A percentile compares a stretch with the other conserved stretches of the same genome.
These are phyloP conservation scores for Saguinus imperator DNA, from an alignment of 2,113 vertebrate genomes.

Conservation along the genomic window DNA sequence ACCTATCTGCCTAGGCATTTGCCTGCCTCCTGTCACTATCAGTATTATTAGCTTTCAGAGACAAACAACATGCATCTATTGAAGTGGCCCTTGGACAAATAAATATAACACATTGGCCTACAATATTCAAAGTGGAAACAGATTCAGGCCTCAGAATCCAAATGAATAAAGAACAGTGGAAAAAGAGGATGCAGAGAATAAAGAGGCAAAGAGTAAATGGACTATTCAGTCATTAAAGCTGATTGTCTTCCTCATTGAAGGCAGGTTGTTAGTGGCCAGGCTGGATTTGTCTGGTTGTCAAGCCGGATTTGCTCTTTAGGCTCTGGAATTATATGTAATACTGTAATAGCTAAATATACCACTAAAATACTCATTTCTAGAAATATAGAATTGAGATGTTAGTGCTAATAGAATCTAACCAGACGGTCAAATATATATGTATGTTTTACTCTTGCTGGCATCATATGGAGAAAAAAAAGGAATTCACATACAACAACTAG, in stretches of 20 bases:
- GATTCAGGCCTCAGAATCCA: neutral
- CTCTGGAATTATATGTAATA: neutral
- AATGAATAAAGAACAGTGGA: neutral
- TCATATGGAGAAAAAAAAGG: neutral
- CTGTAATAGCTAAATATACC: neutral
- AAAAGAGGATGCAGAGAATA: neutral
- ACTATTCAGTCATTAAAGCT: neutral
- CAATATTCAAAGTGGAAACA: neutral
- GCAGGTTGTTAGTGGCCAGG: neutral
- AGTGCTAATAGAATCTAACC: neutral
- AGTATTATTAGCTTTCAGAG: neutral
- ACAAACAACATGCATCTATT: neutral
- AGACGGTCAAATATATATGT: neutral
- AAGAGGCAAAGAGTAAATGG: neutral
- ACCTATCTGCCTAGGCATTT: no score
- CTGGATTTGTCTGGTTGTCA: neutral
- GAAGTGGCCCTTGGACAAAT: neutral
- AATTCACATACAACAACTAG: neutral
- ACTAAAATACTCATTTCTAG: neutral
- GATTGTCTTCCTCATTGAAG: neutral
- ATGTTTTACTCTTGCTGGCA: neutral
- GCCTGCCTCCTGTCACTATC: no score
- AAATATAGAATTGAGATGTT: neutral
- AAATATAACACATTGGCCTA: neutral
- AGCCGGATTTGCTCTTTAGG: neutral